phyloP scores from a whole-genome alignment of 2,888 invertebrate species.

The Drosophila meridionalis region DNA sequence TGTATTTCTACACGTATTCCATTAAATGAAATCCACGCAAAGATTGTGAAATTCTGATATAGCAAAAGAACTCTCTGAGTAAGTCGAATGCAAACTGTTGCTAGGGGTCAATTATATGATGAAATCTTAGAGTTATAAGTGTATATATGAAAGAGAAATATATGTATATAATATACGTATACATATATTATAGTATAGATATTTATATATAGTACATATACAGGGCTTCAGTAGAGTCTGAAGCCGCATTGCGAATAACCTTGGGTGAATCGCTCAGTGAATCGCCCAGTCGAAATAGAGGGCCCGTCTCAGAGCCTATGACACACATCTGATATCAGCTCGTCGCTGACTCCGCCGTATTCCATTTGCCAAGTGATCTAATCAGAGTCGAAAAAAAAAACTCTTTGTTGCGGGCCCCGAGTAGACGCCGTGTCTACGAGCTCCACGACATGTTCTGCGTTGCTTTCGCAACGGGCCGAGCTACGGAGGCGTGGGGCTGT shows the following conservation, averaged over 20 bases:
- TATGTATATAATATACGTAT: no score
- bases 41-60: conserved; percentile 42
- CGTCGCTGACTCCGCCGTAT: not conserved
- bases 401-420: conserved; percentile 21
- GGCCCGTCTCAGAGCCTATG: conserved; percentile 37
- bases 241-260: conserved; percentile 3
- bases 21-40: conserved; percentile 23
- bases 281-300: conserved; percentile 20
- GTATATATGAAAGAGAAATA: not conserved
- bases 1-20: conserved; percentile 14
- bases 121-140: conserved; percentile 26
- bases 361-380: conserved; percentile 58
- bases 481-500: not conserved
- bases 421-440: conserved; percentile 71
- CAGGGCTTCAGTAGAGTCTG: not conserved
- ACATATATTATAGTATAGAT: no score
- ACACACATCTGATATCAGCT: conserved; percentile 48
- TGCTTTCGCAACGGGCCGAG: conserved; percentile 5
- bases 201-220: not conserved
- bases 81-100: conserved; percentile 33
- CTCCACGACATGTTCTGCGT: conserved; percentile 52
- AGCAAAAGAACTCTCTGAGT: conserved; percentile 21
- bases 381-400: conserved; percentile 37
- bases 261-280: not conserved
- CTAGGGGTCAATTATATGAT: conserved; percentile 32